Evolutionary conservation across 2,113 vertebrate genomes (phyloP).

Genomic region (Tetrao urogallus): DNA sequence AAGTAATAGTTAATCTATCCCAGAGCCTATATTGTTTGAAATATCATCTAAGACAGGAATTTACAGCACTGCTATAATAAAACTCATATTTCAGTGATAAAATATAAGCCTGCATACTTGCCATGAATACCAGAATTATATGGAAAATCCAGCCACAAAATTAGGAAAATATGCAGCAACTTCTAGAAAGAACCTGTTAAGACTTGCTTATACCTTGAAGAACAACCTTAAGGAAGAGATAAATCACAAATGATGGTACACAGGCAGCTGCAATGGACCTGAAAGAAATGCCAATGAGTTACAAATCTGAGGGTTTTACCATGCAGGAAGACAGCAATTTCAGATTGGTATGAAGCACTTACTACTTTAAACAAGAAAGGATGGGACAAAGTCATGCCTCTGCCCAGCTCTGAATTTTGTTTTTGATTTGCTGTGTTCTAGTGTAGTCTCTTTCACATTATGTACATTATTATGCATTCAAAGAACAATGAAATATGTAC

Average conservation of each 20-base stretch:
- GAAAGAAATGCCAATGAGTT: neutral
- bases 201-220: neutral
- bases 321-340: neutral
- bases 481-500: neutral
- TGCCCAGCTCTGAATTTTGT: neutral
- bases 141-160: neutral
- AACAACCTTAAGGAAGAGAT: neutral
- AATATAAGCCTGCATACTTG: neutral
- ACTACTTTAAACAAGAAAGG: neutral
- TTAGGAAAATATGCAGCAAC: neutral
- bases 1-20: slow-evolving; percentile 23
- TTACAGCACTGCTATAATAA: slow-evolving; percentile 34
- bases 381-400: neutral
- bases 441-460: neutral
- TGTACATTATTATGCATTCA: neutral
- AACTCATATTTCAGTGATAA: slow-evolving; percentile 15
- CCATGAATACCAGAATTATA: neutral
- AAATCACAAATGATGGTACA: neutral
- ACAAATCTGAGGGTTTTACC: neutral
- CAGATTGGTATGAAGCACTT: neutral
- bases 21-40: slow-evolving; percentile 34
- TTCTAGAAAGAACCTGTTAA: neutral
- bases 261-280: neutral
- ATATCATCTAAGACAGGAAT: slow-evolving; percentile 44
- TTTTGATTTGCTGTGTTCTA: neutral